Base-by-base conservation (phyloP, 2,113 vertebrate species). In the Trachemys scripta region DNA sequence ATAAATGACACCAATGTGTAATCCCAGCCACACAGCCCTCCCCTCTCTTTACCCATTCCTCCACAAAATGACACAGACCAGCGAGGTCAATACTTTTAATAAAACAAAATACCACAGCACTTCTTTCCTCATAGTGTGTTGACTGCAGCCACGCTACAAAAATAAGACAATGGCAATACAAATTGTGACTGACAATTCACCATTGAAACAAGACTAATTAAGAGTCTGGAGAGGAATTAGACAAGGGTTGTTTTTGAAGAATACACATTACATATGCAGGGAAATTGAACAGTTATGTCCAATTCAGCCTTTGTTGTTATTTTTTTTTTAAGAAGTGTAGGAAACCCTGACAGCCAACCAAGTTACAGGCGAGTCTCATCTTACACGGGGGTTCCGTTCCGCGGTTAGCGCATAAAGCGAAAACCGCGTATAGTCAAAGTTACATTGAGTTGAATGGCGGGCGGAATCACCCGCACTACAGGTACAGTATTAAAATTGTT, bases 1-100 rank as follows among this genome's bases (percentile, higher is more conserved):
- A 16, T 92, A 96, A 97, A 95, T 45, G 93, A 85, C 57, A 92
- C 92, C 94, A 92, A 95, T 1, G 82, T 38, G 80, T 95, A 49
- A 89, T 94, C 72, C 90, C 87, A n/a, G 93, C 80, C 78, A 87
- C 59, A 49, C 4, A 3, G 4, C 2, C 51, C 51, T 53, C 69
- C 11, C 53, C 49, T 47, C 50, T 79, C 50, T 82, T 65, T 72
- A 89, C 56, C 93, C 92, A 86, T 65, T 54, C 79, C 79, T 92
- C 89, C 45, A 57, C 10, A 38, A 90, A 94, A 47, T 14, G n/a
- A 54, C 20, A 8, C 59, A 72, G 59, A 45, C 0, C 5, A 9
- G 51, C 2, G 29, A 57, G 90, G 57, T 75, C 50, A 53, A 53
- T 47, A 12, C 12, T 62, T 0, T 0, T 0, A 82, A 65, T 27